Evolutionary conservation across 2,888 invertebrate genomes (phyloP).

Genomic region (Temnothorax ravouxi): DNA sequence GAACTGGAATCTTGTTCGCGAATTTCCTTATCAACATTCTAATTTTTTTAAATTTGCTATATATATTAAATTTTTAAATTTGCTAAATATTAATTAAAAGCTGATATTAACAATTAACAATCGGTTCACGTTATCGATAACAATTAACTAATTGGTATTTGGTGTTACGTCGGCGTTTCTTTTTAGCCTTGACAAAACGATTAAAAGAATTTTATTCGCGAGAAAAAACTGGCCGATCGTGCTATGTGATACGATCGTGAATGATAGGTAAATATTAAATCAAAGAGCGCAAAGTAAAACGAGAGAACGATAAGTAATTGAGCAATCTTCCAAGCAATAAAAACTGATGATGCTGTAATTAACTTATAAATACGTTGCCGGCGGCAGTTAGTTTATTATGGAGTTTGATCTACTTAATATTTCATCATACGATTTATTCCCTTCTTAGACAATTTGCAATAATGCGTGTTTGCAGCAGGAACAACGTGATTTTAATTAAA

Average conservation of each 20-base stretch:
- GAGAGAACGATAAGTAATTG: slow-evolving; percentile 23
- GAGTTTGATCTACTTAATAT: slow-evolving; percentile 26
- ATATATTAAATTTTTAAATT: slow-evolving; percentile 5
- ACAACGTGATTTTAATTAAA: background rate
- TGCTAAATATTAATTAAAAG: background rate
- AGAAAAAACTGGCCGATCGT: background rate
- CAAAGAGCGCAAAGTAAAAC: background rate
- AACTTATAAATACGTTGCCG: slow-evolving; percentile 39
- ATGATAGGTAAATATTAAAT: slow-evolving; percentile 29
- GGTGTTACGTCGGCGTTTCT: background rate
- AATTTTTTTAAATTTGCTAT: background rate
- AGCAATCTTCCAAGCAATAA: slow-evolving; percentile 27
- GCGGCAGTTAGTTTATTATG: slow-evolving; percentile 34
- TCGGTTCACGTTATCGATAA: background rate
- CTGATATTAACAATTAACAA: background rate
- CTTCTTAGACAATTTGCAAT: slow-evolving; percentile 5
- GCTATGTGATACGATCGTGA: background rate
- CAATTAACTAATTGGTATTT: background rate
- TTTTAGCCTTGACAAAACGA: background rate
- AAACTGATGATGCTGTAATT: slow-evolving; percentile 37
- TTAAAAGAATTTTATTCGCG: background rate
- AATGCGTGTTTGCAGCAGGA: background rate
- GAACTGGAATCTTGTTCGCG: background rate
- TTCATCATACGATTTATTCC: slow-evolving; percentile 10
- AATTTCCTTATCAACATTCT: background rate